Conservation (phyloP, 2,113 vertebrate genomes). For the Oryzias javanicus region DNA sequence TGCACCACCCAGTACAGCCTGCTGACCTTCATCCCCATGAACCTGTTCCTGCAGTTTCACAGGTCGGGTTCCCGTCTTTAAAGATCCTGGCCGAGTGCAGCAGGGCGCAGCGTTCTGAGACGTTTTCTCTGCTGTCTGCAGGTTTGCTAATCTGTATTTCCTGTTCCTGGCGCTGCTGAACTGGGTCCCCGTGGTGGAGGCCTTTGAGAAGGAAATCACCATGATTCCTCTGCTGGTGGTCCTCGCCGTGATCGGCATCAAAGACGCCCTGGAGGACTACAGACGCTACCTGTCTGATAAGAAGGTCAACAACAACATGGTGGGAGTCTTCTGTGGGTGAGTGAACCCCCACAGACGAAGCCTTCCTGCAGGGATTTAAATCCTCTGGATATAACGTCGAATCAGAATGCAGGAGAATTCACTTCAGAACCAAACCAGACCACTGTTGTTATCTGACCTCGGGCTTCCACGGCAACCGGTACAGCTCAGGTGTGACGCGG, state of each 20-base stretch:
- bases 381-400: too few species aligned
- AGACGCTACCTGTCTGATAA: conserved; percentile 89
- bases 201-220: conserved; percentile 96
- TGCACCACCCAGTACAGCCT: conserved; percentile 93
- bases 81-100: too few species aligned
- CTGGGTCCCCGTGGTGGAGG: conserved; percentile 96
- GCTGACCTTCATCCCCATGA: conserved; percentile 91
- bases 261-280: conserved; percentile 95
- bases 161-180: conserved; percentile 91
- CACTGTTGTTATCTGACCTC: too few species aligned
- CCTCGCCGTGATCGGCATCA: conserved; percentile 88
- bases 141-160: conserved; percentile 95
- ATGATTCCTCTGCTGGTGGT: conserved; percentile 93
- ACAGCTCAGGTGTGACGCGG: too few species aligned
- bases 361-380: too few species aligned
- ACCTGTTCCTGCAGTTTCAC: conserved; percentile 97
- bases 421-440: too few species aligned
- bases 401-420: too few species aligned
- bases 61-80: conserved; percentile 73
- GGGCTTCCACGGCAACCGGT: too few species aligned
- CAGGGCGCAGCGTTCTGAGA: neutral
- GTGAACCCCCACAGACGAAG: conserved; percentile 31
- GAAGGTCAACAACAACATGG: conserved; percentile 87
- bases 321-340: conserved; percentile 87
- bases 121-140: conserved; percentile 54